A percentile compares a stretch with the other conserved stretches of the same genome.
phyloP scores from a whole-genome alignment of 2,113 vertebrate species.

The Oryzias melastigma region DNA sequence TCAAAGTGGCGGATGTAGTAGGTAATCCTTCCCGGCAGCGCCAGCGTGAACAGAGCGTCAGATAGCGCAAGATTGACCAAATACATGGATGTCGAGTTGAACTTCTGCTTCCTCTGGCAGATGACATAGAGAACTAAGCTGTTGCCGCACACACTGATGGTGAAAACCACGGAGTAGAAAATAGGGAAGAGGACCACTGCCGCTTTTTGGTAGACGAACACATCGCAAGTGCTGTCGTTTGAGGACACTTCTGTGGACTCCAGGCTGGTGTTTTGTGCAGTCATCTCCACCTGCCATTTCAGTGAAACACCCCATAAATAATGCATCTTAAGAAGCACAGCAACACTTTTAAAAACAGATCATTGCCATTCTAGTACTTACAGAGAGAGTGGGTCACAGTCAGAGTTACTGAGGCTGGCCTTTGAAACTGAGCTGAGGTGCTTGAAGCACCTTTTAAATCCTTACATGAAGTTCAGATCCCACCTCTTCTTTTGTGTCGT shows the following conservation, averaged over 20 bases:
- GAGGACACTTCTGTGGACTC: conserved; percentile 6
- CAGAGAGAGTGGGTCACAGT: conserved; percentile 7
- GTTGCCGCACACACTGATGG: conserved; percentile 79
- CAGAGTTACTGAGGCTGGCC: conserved; percentile 3
- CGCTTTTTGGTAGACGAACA: conserved; percentile 67
- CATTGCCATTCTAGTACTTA: conserved; percentile 19
- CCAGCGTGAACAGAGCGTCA: conserved; percentile 81
- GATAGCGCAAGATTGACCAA: conserved; percentile 83
- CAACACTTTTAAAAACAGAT: background rate
- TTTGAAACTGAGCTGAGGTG: background rate
- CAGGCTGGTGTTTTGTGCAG: conserved; percentile 37
- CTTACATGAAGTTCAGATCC: conserved; percentile 35
- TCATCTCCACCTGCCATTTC: conserved; percentile 38
- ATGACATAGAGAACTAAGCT: conserved; percentile 80
- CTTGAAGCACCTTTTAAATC: conserved; percentile 12
- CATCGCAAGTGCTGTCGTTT: conserved; percentile 75
- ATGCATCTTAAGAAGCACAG: background rate
- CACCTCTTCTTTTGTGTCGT: conserved; percentile 43
- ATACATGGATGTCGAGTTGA: conserved; percentile 83
- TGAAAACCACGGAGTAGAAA: conserved; percentile 78
- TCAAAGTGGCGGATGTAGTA: conserved; percentile 81
- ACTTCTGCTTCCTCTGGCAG: conserved; percentile 79
- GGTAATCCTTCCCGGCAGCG: conserved; percentile 78
- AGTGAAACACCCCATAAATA: background rate
- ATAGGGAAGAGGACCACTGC: conserved; percentile 76